phyloP scores from a whole-genome alignment of 2,797 vertebrate genomes.

The Notamacropus eugenii region DNA sequence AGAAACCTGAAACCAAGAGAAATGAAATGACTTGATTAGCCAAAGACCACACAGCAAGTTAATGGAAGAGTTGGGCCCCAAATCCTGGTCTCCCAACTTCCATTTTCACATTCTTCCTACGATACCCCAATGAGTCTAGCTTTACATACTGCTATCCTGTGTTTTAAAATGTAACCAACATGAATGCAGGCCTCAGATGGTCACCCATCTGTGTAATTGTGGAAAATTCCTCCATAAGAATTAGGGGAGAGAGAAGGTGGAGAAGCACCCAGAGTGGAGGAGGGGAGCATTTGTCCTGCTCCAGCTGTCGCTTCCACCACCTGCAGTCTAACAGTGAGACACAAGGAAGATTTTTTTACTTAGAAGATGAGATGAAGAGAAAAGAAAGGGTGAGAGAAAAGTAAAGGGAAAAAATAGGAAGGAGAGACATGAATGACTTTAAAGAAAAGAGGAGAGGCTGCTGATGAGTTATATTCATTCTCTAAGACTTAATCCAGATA shows the following conservation, averaged over 20 bases:
- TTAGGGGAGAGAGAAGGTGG: not conserved
- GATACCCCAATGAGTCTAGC: not conserved
- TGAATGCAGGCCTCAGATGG: not conserved
- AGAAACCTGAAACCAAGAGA: not conserved
- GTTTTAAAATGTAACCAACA: not conserved
- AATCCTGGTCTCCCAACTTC: not conserved
- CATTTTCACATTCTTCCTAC: not conserved
- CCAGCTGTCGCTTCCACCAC: not conserved
- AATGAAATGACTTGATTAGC: not conserved
- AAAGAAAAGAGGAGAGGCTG: not conserved
- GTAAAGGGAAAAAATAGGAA: constrained; percentile 12
- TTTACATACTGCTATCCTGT: not conserved
- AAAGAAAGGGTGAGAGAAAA: constrained; percentile 26
- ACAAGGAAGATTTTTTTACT: constrained; percentile 3
- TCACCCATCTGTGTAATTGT: not conserved
- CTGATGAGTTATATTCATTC: not conserved
- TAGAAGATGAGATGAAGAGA: not conserved
- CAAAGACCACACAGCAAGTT: not conserved
- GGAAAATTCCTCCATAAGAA: not conserved
- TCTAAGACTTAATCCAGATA: not conserved
- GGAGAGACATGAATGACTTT: not conserved
- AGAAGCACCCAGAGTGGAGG: not conserved
- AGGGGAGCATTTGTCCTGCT: not conserved
- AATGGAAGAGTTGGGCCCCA: not conserved
- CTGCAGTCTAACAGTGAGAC: not conserved